Conservation (phyloP, 37 sponge, comb jelly and placozoan genomes). For the Spongilla lacustris region DNA sequence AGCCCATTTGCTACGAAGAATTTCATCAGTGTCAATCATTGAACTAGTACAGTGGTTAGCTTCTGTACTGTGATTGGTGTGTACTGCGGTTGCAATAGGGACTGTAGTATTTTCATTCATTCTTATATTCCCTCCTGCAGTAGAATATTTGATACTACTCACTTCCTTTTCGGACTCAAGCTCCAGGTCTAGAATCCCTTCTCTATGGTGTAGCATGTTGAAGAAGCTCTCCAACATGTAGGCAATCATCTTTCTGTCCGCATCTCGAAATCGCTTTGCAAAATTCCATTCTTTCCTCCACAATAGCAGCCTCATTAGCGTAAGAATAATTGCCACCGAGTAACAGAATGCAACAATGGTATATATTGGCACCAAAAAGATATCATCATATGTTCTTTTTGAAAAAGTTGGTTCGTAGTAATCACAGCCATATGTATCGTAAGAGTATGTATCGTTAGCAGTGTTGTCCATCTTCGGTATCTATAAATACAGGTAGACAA, state of each 20-base stretch:
- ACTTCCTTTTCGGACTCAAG: not conserved
- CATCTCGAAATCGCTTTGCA: not conserved
- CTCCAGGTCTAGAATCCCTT: not conserved
- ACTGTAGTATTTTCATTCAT: too few species aligned
- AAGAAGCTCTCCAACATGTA: not conserved
- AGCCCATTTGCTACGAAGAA: not conserved
- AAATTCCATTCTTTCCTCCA: not conserved
- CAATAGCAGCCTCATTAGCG: not conserved
- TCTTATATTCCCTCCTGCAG: not conserved
- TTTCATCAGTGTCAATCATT: not conserved
- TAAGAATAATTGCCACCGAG: not conserved
- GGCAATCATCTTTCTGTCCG: not conserved
- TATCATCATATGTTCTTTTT: not conserved
- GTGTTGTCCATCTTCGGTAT: too few species aligned
- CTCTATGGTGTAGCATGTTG: not conserved
- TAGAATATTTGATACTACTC: too few species aligned
- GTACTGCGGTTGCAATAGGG: too few species aligned
- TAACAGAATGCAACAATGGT: not conserved
- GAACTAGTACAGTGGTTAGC: not conserved
- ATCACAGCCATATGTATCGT: too few species aligned
- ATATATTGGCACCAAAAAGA: not conserved
- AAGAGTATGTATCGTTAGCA: too few species aligned
- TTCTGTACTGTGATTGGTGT: too few species aligned
- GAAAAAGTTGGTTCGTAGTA: not conserved
- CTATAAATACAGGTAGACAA: too few species aligned